Conservation (phyloP, 1,140 invertebrate species). For the Habropoda laboriosa region DNA sequence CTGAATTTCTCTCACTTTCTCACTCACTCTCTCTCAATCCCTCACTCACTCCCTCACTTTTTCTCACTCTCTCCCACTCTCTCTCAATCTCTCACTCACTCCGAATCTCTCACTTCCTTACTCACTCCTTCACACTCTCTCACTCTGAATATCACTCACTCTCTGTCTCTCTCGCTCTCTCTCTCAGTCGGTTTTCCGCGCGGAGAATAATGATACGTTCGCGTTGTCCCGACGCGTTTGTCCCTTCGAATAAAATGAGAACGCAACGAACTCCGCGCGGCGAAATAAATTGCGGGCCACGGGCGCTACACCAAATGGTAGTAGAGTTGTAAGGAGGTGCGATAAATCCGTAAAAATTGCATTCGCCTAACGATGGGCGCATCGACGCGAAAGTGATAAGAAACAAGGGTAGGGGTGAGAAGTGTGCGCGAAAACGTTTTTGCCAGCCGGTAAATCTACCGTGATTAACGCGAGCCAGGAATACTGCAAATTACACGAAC, state of each 20-base stretch:
- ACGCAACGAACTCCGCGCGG: conserved; percentile 15
- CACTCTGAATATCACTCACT: too few relatives aligned
- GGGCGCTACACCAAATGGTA: too few relatives aligned
- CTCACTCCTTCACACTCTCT: too few relatives aligned
- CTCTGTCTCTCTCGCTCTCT: background rate
- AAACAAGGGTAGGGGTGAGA: conserved; percentile 5
- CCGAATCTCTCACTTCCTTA: too few relatives aligned
- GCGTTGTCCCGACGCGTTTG: conserved; percentile 10
- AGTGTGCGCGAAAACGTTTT: conserved; percentile 34
- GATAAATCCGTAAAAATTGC: conserved; percentile 39
- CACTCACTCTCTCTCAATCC: too few relatives aligned
- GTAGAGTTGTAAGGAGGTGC: background rate
- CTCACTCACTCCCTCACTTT: background rate
- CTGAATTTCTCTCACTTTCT: background rate
- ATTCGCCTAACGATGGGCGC: conserved; percentile 31
- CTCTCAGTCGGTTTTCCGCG: too few relatives aligned
- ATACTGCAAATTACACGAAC: conserved; percentile 36
- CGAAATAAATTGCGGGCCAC: conserved; percentile 14
- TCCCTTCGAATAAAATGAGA: conserved; percentile 8
- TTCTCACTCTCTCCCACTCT: background rate
- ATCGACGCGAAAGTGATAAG: conserved; percentile 48
- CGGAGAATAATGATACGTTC: conserved; percentile 28
- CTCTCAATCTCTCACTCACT: too few relatives aligned
- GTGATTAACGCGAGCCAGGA: conserved; percentile 44
- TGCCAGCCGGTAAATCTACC: conserved; percentile 33